Evolutionary conservation across 1,140 invertebrate genomes (phyloP).

Genomic region (Gonioctena quinquepunctata): DNA sequence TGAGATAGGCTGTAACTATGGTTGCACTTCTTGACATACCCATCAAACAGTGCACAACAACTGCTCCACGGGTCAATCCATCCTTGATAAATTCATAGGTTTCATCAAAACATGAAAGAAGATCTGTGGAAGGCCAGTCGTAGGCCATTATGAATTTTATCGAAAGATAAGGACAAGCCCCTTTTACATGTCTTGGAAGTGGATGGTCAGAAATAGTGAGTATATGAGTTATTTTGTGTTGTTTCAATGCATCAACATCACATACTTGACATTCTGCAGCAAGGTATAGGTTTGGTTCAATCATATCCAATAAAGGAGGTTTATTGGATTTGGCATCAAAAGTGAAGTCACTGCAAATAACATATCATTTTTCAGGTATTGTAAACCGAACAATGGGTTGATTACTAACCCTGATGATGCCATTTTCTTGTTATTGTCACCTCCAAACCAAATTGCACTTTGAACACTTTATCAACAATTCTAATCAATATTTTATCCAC

Average conservation of each 20-base stretch:
- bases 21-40: conserved; percentile 84
- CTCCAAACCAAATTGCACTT: no score
- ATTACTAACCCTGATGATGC: no score
- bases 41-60: conserved; percentile 83
- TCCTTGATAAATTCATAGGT: conserved; percentile 73
- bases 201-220: conserved; percentile 82
- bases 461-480: no score
- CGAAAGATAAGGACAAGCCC: conserved; percentile 66
- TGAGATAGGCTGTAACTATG: conserved; percentile 80
- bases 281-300: conserved; percentile 73
- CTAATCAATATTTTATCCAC: no score
- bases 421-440: no score
- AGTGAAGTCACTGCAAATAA: no score
- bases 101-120: conserved; percentile 76
- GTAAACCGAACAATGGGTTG: no score
- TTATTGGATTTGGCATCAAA: no score
- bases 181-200: conserved; percentile 68
- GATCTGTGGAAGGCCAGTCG: conserved; percentile 79
- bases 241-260: conserved; percentile 68
- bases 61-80: conserved; percentile 61
- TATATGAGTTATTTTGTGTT: conserved; percentile 74
- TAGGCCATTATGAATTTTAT: conserved; percentile 79
- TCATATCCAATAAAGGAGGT: conserved; percentile 62
- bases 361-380: no score
- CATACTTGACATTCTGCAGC: conserved; percentile 79